Evolutionary conservation across 1,140 invertebrate genomes (phyloP), one percentile per base, ranked within the genome.

Genomic region (Lanistes nyassanus): DNA sequence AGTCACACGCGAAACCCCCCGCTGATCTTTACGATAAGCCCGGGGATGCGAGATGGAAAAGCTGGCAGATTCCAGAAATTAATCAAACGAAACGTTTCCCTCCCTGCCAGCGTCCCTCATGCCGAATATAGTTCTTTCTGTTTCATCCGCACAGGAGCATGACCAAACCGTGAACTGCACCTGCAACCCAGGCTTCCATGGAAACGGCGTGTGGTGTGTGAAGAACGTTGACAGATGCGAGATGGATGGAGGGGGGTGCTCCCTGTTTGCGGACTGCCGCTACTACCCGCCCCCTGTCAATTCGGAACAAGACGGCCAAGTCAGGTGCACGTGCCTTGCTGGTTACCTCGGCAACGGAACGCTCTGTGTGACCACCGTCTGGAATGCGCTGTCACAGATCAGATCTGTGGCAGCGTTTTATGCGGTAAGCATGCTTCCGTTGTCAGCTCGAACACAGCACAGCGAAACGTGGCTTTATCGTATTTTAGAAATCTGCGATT

Each of bases 151-250:
- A 13, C 47, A 53, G 64, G 19, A n/a, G 1, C 21, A 29, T 34
- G 47, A 65, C 36, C 60, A 31, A 42, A 55, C 53, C 39, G 56
- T 75, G 19, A 55, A 58, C 34, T 88, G 87, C 81, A 70, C 53
- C 9, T 88, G 87, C 71, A 79, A 76, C 21, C 26, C 78, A 36
- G 83, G 81, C 78, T 87, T 76, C 76, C 79, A 85, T 82, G 87
- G 87, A 1, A 84, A 87, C 71, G 87, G 87, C 26, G 82, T 80
- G 13, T 81, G 74, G 58, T 88, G 87, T 75, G 37, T 75, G 37
- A 67, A 75, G 21, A 80, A 75, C 26, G 69, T 64, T 11, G 55
- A 88, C 74, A 66, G 75, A 9, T 88, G 87, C 76, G 55, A 66
- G 7, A 66, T 66, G 23, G 74, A 84, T 37, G 84, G 84, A 79